phyloP scores from a whole-genome alignment of 2,113 vertebrate species.

The Callipepla californica region DNA sequence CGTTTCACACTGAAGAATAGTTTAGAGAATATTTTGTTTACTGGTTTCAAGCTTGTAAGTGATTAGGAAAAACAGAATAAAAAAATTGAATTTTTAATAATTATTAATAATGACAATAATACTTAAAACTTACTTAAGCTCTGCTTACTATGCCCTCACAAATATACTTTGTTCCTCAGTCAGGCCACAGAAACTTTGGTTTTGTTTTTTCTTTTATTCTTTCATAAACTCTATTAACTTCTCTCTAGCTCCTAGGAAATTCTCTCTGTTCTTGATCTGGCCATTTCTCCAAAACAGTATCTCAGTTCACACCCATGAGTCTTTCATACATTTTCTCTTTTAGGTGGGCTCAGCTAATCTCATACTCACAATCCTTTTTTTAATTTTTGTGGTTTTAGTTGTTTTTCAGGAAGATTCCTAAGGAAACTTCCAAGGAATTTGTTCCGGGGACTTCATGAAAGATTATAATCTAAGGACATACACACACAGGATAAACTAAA shows the following conservation, averaged over 20 bases:
- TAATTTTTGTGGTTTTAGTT: background rate
- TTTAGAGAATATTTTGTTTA: background rate
- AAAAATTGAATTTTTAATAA: background rate
- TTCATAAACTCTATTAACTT: background rate
- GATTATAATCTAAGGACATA: background rate
- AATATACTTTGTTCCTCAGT: background rate
- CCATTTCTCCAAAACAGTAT: background rate
- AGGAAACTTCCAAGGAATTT: background rate
- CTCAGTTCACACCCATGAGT: background rate
- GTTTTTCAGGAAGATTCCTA: background rate
- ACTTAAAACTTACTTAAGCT: background rate
- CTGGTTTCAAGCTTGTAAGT: background rate
- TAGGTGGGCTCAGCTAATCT: background rate
- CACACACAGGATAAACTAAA: background rate
- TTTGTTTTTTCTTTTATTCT: background rate
- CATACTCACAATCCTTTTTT: background rate
- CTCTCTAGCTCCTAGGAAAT: background rate
- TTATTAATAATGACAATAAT: background rate
- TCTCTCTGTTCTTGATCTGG: background rate
- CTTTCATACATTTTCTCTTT: background rate
- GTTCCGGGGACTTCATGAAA: background rate
- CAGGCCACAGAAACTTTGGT: background rate
- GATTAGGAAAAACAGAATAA: background rate
- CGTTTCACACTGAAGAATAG: background rate
- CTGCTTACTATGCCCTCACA: background rate